These are phyloP conservation scores for Eristalis intricaria DNA, from an alignment of 2,888 invertebrate genomes.

Conservation along the genomic window DNA sequence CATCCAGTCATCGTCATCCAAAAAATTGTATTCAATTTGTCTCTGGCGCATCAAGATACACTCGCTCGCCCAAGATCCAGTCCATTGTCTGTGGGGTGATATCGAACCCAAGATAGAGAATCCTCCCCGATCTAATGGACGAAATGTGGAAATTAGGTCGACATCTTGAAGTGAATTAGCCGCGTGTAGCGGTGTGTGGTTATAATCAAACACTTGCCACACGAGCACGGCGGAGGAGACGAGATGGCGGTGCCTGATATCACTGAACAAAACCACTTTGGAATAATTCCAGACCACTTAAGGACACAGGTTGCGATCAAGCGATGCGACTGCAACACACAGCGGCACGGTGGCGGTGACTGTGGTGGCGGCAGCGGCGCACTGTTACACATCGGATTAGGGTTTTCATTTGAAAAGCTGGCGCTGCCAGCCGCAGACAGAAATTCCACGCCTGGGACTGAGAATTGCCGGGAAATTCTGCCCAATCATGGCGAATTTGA, in stretches of 20 bases:
- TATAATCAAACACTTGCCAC: constrained; percentile 60
- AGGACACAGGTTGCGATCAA: constrained; percentile 59
- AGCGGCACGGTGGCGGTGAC: neutral
- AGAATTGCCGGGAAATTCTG: constrained; percentile 39
- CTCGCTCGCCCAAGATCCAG: constrained; percentile 27
- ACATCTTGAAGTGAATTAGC: constrained; percentile 66
- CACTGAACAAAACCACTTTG: constrained; percentile 60
- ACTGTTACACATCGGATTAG: constrained; percentile 36
- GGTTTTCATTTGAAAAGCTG: constrained; percentile 38
- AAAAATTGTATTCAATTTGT: constrained; percentile 59
- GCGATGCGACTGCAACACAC: neutral
- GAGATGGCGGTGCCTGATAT: constrained; percentile 69
- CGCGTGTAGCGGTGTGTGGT: constrained; percentile 34
- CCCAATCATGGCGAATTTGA: constrained; percentile 62
- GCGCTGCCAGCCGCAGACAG: constrained; percentile 26
- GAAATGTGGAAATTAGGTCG: constrained; percentile 68
- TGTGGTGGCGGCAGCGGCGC: neutral
- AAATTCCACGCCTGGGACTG: constrained; percentile 28
- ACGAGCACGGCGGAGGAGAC: constrained; percentile 54
- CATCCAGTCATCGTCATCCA: constrained; percentile 23
- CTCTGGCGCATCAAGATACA: constrained; percentile 60
- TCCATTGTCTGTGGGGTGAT: constrained; percentile 52
- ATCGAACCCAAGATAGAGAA: constrained; percentile 45
- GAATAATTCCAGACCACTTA: constrained; percentile 66
- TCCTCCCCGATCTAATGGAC: constrained; percentile 63